phyloP scores from a whole-genome alignment of 2,797 vertebrate species.

The Psittacula derbiana region DNA sequence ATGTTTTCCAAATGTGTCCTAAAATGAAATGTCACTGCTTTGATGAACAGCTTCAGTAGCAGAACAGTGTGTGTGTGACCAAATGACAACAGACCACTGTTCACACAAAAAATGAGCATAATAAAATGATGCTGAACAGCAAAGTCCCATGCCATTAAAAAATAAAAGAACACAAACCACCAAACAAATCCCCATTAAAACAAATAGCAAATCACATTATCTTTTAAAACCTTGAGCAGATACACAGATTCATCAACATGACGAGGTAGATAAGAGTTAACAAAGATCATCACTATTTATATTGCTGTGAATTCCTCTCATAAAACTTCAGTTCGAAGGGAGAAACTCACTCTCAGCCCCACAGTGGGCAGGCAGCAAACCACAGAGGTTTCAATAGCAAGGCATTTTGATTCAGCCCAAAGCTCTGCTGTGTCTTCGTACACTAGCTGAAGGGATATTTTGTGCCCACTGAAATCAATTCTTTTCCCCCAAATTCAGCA shows the following conservation, averaged over 20 bases:
- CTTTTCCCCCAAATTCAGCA: neutral
- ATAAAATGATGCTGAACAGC: neutral
- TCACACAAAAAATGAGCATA: neutral
- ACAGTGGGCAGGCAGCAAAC: neutral
- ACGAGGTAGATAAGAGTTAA: neutral
- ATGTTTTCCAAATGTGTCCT: constrained; percentile 8
- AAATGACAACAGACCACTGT: neutral
- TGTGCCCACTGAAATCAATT: neutral
- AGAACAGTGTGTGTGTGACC: neutral
- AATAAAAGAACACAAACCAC: neutral
- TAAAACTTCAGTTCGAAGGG: neutral
- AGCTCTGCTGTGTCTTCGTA: neutral
- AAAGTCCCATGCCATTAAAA: neutral
- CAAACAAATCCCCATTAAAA: neutral
- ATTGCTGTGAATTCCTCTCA: neutral
- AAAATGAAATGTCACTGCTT: constrained; percentile 22
- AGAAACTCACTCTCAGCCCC: neutral
- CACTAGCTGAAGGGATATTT: neutral
- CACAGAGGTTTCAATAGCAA: neutral
- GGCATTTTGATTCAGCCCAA: neutral
- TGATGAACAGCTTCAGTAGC: constrained; percentile 12
- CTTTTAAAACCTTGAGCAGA: neutral
- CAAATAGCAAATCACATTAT: neutral
- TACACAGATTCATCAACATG: neutral
- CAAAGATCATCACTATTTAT: neutral